Base-by-base conservation (phyloP, 2,888 invertebrate genomes). In the Eledona agricola region DNA sequence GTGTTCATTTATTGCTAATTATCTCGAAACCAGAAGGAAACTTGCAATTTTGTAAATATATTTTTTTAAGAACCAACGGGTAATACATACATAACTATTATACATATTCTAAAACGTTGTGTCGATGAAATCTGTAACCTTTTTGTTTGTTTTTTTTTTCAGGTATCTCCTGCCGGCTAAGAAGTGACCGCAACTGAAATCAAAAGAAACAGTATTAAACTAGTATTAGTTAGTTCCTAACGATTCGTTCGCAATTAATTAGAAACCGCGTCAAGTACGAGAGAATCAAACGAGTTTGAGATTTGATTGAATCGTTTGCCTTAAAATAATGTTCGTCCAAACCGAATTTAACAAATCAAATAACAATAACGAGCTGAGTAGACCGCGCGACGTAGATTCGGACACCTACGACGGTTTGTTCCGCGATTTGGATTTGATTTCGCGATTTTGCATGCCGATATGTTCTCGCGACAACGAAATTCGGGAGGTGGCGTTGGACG, bases 381-480 rank as follows among this genome's bases (percentile, higher is more conserved):
- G 53, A 57, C 52, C 43, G 38, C 61, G 51, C 56, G 59, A 60
- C 42, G 43, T 49, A 29, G 47, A 43, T 16, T 47, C 62, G 26
- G 64, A 64, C 35, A 62, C 62, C 43, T 68, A 66, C 60, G 70
- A 70, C 43, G 64, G 66, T 47, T 57, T 72, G 11, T 62, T 71
- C 37, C 66, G 68, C 61, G 79, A 80, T 65, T 73, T 79, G 51
- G 79, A 80, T 63, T 66, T 79, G 58, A 78, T 80, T 57, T 78
- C 77, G 66, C 72, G 78, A 59, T 80, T 80, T 66, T 75, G 80
- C 66, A 75, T 79, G 67, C 80, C 80, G 52, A 74, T 80, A 54
- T 80, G 80, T 66, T 80, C 79, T 55, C 75, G 80, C 49, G 80
- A 80, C 67, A 78, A 78, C 59, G 70, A 78, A 40, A 78, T 78